Evolutionary conservation across 2,888 invertebrate species (phyloP).

Genomic region (Parnassius smintheus): DNA sequence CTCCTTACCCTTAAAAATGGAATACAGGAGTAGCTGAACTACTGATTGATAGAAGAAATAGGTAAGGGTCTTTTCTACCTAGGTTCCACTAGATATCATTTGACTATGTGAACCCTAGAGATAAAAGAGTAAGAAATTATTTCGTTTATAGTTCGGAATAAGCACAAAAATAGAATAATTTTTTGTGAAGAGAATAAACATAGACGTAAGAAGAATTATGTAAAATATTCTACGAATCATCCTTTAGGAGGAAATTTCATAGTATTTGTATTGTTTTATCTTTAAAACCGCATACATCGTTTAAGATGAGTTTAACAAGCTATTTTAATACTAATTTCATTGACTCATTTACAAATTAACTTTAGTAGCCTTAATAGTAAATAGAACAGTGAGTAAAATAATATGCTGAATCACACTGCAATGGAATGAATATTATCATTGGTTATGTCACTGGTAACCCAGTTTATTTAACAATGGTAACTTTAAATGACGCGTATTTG

Average conservation of each 20-base stretch:
- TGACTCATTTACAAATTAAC: background rate
- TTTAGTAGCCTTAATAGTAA: background rate
- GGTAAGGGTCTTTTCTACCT: too few relatives aligned
- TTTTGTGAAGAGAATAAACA: background rate
- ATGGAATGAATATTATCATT: conserved; percentile 29
- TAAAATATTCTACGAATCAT: background rate
- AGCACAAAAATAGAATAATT: background rate
- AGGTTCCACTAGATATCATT: too few relatives aligned
- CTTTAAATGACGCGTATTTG: conserved; percentile 38
- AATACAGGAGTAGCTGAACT: too few relatives aligned
- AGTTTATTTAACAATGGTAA: conserved; percentile 37
- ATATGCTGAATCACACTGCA: conserved; percentile 24
- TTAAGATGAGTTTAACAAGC: background rate
- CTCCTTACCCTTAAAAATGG: too few relatives aligned
- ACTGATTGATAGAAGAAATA: too few relatives aligned
- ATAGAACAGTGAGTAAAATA: background rate
- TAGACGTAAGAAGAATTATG: background rate
- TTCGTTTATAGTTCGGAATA: too few relatives aligned
- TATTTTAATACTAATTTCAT: background rate
- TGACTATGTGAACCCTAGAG: too few relatives aligned
- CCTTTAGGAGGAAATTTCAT: background rate
- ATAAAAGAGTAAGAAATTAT: too few relatives aligned
- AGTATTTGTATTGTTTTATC: background rate
- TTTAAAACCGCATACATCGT: background rate
- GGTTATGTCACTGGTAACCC: conserved; percentile 39